A percentile compares a stretch with the other conserved stretches of the same genome.
phyloP scores from a whole-genome alignment of 2,888 invertebrate species.

The Leptopilina drosophilae region DNA sequence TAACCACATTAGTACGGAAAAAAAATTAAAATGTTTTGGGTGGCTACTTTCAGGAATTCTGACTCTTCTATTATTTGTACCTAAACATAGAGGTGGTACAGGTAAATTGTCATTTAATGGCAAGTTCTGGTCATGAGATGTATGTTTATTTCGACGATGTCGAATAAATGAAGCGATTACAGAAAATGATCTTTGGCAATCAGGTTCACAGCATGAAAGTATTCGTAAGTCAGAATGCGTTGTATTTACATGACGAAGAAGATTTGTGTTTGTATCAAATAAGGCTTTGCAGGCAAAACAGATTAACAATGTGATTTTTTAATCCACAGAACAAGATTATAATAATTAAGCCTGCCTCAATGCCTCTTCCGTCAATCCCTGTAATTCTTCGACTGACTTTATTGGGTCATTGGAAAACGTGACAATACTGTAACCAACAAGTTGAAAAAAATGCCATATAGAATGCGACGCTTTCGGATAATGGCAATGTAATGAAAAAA shows the following conservation, averaged over 20 bases:
- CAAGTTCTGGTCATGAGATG: neutral
- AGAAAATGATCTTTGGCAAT: conserved; percentile 31
- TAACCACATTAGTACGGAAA: no score
- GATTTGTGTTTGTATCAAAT: neutral
- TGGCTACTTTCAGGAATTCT: no score
- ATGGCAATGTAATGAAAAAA: conserved; percentile 17
- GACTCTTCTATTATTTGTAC: neutral
- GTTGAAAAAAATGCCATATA: conserved; percentile 41
- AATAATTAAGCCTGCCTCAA: neutral
- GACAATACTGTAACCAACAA: conserved; percentile 9
- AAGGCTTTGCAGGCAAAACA: conserved; percentile 24
- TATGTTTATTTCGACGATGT: conserved; percentile 27
- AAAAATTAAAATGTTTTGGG: no score
- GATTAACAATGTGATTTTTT: conserved; percentile 7
- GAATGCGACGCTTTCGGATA: conserved; percentile 28
- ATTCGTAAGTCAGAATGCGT: neutral
- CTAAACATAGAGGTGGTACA: neutral
- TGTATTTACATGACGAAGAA: conserved; percentile 28
- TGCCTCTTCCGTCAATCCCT: neutral
- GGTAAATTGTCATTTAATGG: neutral
- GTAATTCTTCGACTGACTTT: neutral
- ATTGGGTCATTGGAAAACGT: neutral
- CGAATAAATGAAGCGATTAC: conserved; percentile 18
- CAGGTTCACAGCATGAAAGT: conserved; percentile 19
- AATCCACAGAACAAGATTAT: neutral